Base-by-base conservation (phyloP, 2,113 vertebrate genomes). In the Crotalus helleri region DNA sequence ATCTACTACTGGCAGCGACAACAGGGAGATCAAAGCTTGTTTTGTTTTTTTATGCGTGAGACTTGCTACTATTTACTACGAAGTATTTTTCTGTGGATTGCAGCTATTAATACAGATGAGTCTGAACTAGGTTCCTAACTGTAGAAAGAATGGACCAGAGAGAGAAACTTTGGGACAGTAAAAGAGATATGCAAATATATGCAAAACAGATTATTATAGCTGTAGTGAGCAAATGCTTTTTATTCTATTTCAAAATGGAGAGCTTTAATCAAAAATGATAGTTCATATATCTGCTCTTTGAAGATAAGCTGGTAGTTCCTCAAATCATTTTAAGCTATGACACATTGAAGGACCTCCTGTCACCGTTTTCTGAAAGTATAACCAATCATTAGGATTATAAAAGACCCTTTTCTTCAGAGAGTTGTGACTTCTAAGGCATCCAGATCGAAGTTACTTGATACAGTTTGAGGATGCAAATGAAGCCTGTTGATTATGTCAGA, bases 231-330 rank as follows among this genome's bases (percentile, higher is more conserved):
- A 93, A 96, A 94, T 94, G 93, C 57, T 87, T 94, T 95, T 94
- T 94, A 92, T 94, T 92, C 92, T 94, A 69, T 93, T 93, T 96
- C 94, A 11, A 33, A 93, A 94, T 95, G 96, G 95, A 96, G 96
- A 95, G 94, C 96, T 97, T 97, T 97, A 97, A 97, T 97, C 95
- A 97, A 96, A 97, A 97, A 95, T 94, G 96, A 97, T 97, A 96
- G 96, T 95, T 96, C 96, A 96, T 96, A 95, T 96, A 96, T 97
- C 97, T 97, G 97, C 94, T 97, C 96, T 97, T 96, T 97, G 95
- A 97, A 98, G 97, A 98, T 98, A 98, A 98, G 97, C 94, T 94
- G 93, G 91, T 33, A 57, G 90, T 93, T 96, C 96, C 96, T 96
- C 92, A 95, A 97, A 96, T 94, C 96, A 94, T 92, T 93, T 94